A percentile compares a stretch with the other conserved stretches of the same genome.
Evolutionary conservation across 2,888 invertebrate species (phyloP).

Genomic region (Acanthosepion esculentum): DNA sequence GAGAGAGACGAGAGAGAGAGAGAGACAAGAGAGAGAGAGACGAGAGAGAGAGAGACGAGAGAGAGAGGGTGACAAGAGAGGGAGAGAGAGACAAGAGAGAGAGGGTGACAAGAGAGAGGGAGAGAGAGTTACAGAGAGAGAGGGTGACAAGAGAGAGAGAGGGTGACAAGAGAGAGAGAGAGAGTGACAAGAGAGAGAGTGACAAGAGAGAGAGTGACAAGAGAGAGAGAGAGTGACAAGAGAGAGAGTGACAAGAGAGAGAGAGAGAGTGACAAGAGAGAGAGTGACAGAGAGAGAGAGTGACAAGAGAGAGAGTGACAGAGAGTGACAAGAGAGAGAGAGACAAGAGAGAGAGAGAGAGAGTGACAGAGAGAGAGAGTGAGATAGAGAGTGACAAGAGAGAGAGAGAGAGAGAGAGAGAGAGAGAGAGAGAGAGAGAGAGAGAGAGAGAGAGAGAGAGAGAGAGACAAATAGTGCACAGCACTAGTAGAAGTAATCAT

Average conservation of each 20-base stretch:
- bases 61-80: too few relatives aligned
- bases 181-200: too few relatives aligned
- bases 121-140: too few relatives aligned
- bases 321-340: neutral
- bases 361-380: too few relatives aligned
- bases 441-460: too few relatives aligned
- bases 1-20: rapidly evolving
- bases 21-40: neutral
- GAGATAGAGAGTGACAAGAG: neutral
- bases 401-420: neutral
- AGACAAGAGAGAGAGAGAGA: neutral
- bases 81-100: neutral
- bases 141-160: neutral
- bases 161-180: neutral
- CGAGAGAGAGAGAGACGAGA: neutral
- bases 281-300: neutral
- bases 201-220: too few relatives aligned
- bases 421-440: too few relatives aligned
- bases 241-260: too few relatives aligned
- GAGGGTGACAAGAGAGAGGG: neutral
- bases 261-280: too few relatives aligned
- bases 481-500: neutral
- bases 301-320: too few relatives aligned
- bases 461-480: too few relatives aligned
- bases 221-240: too few relatives aligned